These are phyloP conservation scores for Brachionus koreanus DNA, from an alignment of 1,140 invertebrate genomes.

Conservation along the genomic window DNA sequence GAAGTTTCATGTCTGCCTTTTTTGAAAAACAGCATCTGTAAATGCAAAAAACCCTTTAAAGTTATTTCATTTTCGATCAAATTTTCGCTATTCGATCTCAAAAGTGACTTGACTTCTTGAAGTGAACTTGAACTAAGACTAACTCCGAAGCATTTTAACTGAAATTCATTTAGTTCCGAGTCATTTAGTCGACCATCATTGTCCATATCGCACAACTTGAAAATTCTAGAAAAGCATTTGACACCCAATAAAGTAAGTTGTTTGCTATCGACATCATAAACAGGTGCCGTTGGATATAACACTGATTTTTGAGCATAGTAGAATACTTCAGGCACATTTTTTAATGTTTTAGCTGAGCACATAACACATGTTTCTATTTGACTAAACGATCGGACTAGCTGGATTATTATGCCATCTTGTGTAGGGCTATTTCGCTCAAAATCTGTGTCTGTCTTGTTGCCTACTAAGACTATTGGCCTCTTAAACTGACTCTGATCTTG, in stretches of 20 bases:
- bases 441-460: constrained; percentile 93
- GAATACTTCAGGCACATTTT: constrained; percentile 99
- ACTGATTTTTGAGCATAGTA: constrained; percentile 99
- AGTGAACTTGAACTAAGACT: constrained; percentile 27
- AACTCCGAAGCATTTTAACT: constrained; percentile 59
- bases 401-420: constrained; percentile 15
- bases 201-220: constrained; percentile 85
- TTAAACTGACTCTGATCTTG: constrained; percentile 60
- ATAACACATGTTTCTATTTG: constrained; percentile 99
- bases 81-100: not conserved
- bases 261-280: constrained; percentile 90
- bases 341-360: constrained; percentile 94
- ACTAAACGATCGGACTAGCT: constrained; percentile 63
- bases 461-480: constrained; percentile 82
- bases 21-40: constrained; percentile 96
- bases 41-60: constrained; percentile 78
- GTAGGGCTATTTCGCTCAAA: constrained; percentile 69
- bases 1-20: constrained; percentile 96
- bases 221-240: constrained; percentile 46
- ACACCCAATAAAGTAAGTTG: constrained; percentile 67
- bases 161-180: constrained; percentile 91
- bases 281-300: constrained; percentile 91
- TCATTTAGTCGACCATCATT: constrained; percentile 93
- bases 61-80: constrained; percentile 46
- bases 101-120: constrained; percentile 37